A percentile compares a stretch with the other conserved stretches of the same genome.
phyloP scores from a whole-genome alignment of 2,113 vertebrate genomes.

The Onychorhynchus coronatus region DNA sequence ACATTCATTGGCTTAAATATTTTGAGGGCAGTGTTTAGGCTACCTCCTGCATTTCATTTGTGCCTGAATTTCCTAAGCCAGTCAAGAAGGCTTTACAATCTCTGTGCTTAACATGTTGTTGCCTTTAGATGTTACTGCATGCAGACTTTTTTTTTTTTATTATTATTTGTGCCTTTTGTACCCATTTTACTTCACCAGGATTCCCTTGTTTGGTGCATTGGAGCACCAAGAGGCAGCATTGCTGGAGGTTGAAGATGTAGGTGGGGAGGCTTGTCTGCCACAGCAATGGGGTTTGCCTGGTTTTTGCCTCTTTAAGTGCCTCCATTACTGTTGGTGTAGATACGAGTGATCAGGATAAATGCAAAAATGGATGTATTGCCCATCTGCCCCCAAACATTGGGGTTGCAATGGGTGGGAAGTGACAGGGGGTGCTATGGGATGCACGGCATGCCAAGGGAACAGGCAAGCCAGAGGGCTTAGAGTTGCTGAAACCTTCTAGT shows the following conservation, averaged over 20 bases:
- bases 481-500: background rate
- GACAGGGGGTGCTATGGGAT: rapidly evolving
- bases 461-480: background rate
- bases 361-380: background rate
- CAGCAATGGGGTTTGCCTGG: background rate
- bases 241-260: background rate
- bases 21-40: background rate
- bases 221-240: background rate
- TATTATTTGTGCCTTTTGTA: background rate
- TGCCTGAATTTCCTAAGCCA: background rate
- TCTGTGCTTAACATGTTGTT: background rate
- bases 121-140: background rate
- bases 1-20: background rate
- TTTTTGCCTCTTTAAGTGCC: background rate
- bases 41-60: background rate
- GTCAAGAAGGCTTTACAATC: background rate
- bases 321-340: background rate
- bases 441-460: rapidly evolving
- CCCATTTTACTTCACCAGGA: background rate
- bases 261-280: background rate
- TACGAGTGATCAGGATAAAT: background rate
- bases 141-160: background rate
- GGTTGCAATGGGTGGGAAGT: background rate
- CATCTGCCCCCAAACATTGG: background rate
- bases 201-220: background rate